Evolutionary conservation across 2,797 vertebrate species (phyloP).

Genomic region (Syndactyla subalaris): DNA sequence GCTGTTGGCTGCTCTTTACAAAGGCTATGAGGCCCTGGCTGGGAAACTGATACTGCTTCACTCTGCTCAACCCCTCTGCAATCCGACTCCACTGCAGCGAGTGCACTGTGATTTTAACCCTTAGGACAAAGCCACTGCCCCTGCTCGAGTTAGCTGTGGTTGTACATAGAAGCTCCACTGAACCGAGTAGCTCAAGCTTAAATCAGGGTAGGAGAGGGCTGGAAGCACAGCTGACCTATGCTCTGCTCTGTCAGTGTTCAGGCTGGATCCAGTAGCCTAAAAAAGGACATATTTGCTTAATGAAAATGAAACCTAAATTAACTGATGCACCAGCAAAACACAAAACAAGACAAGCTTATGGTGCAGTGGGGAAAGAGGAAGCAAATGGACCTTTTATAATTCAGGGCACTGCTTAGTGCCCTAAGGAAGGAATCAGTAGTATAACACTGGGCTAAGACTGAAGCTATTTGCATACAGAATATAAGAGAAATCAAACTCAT

Average conservation of each 20-base stretch:
- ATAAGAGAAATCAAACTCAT: background rate
- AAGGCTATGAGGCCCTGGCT: background rate
- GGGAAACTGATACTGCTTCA: background rate
- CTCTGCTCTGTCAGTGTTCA: background rate
- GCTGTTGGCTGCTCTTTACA: background rate
- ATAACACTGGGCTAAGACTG: background rate
- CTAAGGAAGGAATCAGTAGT: background rate
- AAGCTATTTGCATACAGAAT: background rate
- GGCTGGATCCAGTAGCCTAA: background rate
- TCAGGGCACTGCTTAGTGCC: background rate
- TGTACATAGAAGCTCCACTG: background rate
- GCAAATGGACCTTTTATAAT: background rate
- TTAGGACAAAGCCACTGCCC: background rate
- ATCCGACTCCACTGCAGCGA: background rate
- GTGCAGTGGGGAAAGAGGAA: background rate
- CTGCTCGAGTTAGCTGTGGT: background rate
- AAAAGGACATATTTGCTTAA: background rate
- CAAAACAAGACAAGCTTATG: background rate
- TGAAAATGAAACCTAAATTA: background rate
- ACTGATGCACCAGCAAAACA: slow-evolving; percentile 12
- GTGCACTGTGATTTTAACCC: background rate
- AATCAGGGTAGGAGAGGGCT: background rate
- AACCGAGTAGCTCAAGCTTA: background rate
- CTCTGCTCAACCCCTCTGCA: background rate
- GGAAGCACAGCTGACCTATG: background rate